Base-by-base conservation (phyloP, 1,140 invertebrate species). In the Papilio glaucus region DNA sequence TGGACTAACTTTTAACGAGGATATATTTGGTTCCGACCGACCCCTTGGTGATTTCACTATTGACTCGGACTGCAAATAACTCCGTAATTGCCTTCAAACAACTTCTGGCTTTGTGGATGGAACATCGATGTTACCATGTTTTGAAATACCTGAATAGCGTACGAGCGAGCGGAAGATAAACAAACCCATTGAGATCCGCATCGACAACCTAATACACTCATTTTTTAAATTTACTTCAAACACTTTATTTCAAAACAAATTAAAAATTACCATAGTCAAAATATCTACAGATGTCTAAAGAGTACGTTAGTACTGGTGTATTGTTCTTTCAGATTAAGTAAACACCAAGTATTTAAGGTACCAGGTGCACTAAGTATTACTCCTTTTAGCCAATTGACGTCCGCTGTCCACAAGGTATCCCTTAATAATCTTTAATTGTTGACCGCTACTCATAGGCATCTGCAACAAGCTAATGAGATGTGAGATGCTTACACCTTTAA, bases 1-100 rank as follows among this genome's bases (percentile, higher is more conserved):
- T 82, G 81, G 89, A 86, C 91, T 86, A 93, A 93, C 88, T 93
- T 93, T 93, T 93, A 91, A 93, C 89, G 91, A 91, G 89, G 86
- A 91, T 91, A 88, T 91, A 91, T 93, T 91, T 90, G 89, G 87
- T 90, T 91, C 88, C 86, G 85, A 86, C 85, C 87, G 89, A 90
- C 88, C 90, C 88, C 91, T 92, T 90, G 87, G 85, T 91, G 87
- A 91, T 91, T 91, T 89, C 85, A 87, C 87, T 85, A 90, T 92
- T 85, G 87, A 91, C 87, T 89, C 89, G 86, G 85, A 82, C 86
- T 90, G 89, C 89, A 92, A 92, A 92, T 92, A 92, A 90, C 90
- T 90, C 87, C 78, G 84, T 92, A 92, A 92, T 92, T 92, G 88
- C 89, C 90, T 90, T 87, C 87, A 91, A 92, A 92, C 85, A 91